These are phyloP conservation scores for Nothocercus julius DNA, from an alignment of 2,113 vertebrate genomes.

Conservation along the genomic window DNA sequence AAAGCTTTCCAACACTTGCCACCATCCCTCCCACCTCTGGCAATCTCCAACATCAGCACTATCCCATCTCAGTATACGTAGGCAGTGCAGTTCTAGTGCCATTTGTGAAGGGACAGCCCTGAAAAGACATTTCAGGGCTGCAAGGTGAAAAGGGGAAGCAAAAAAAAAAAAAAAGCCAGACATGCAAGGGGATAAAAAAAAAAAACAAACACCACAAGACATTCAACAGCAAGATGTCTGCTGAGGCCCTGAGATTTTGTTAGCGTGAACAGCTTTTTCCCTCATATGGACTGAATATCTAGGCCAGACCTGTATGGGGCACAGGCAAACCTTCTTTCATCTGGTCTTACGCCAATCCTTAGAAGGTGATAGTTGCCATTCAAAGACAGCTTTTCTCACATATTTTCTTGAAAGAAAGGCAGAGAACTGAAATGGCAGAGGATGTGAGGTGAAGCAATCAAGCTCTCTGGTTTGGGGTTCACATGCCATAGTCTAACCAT, in stretches of 20 bases:
- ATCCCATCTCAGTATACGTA: neutral
- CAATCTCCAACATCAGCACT: neutral
- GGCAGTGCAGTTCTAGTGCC: neutral
- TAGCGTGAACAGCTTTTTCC: neutral
- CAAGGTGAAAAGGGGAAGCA: neutral
- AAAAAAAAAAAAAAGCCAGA: neutral
- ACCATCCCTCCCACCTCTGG: neutral
- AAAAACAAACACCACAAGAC: neutral
- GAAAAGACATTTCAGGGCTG: neutral
- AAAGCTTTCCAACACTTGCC: neutral
- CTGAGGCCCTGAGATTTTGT: neutral
- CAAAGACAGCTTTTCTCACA: neutral
- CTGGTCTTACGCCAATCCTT: neutral
- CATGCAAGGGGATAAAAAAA: neutral
- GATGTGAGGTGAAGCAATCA: neutral
- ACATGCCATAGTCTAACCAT: neutral
- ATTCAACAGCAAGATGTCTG: neutral
- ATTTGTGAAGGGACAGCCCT: neutral
- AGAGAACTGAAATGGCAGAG: neutral
- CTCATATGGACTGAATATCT: neutral
- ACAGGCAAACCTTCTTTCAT: neutral
- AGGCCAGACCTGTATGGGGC: neutral
- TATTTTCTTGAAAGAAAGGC: neutral
- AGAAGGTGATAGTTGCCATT: slow-evolving; percentile 10
- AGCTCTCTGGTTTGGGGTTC: neutral